Base-by-base conservation (phyloP, 2,888 invertebrate species). In the Orthonevra nobilis region DNA sequence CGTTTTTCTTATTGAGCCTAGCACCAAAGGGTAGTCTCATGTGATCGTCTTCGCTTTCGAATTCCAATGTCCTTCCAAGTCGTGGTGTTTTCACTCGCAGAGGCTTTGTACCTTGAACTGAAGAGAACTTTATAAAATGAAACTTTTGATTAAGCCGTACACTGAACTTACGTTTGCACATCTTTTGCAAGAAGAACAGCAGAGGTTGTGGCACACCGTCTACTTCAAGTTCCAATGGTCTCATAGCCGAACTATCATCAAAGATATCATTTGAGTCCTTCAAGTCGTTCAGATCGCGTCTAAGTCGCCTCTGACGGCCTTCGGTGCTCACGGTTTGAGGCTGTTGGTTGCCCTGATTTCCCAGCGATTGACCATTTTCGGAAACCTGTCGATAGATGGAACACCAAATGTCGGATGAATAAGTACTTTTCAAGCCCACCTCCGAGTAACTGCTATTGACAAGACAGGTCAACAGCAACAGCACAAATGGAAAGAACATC, bases 21-120 rank as follows among this genome's bases (percentile, higher is more conserved):
- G 90, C 89, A 58, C 89, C 87, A 83, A 90, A 90, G 77, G 90
- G 90, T 50, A 89, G 89, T 58, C 83, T 56, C n/a, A 88, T 87
- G 69, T 88, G 84, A 81, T 87, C 86, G n/a, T 84, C 84, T 14
- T 82, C 85, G 19, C 20, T 58, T 81, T 85, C 86, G 82, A 86
- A 85, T 83, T 87, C 87, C 82, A 87, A 85, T 83, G 89, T 90
- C 81, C 90, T 88, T 40, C 91, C 91, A 70, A 90, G 86, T 82
- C 91, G 88, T 73, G 90, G 90, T 60, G 89, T 90, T 66, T 86
- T 86, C 84, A 85, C 83, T 83, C 86, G 85, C 82, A 84, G 82
- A 28, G 83, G 86, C 72, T 87, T 87, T 36, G 54, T 83, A 74
- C 81, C 84, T 83, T 87, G 87, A 75, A 87, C 87, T 87, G 72